A percentile compares a stretch with the other conserved stretches of the same genome.
These are phyloP conservation scores for Polydesmus complanatus DNA, from an alignment of 2,888 invertebrate species.

Conservation along the genomic window DNA sequence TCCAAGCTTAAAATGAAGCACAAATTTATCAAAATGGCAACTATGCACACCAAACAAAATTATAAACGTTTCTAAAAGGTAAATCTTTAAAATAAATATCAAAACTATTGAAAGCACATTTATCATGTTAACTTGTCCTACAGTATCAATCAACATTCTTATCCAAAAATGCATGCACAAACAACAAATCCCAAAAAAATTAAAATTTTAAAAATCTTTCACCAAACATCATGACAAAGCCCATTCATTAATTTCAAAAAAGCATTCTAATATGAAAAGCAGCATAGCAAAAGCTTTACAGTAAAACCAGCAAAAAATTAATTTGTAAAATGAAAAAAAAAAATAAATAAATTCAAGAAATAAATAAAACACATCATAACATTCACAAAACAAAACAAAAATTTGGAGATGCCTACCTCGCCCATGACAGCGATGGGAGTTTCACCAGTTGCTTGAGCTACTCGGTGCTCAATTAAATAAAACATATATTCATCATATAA, in stretches of 20 bases:
- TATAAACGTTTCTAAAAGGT: not conserved
- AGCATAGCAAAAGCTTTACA: not conserved
- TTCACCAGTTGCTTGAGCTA: conserved; percentile 74
- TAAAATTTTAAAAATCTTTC: not conserved
- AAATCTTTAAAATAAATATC: not conserved
- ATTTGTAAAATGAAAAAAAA: not conserved
- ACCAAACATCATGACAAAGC: too few relatives aligned
- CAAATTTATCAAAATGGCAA: not conserved
- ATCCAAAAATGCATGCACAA: not conserved
- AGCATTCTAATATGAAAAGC: not conserved
- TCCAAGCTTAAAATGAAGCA: not conserved
- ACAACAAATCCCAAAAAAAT: not conserved
- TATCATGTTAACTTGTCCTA: conserved; percentile 8
- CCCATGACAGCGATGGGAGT: conserved; percentile 90
- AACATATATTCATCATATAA: conserved; percentile 99
- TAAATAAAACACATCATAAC: not conserved
- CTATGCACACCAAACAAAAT: not conserved
- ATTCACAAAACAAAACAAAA: not conserved
- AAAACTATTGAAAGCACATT: not conserved
- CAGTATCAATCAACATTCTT: conserved; percentile 1
- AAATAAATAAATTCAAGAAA: not conserved
- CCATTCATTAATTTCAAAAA: too few relatives aligned
- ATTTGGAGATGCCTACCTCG: conserved; percentile 25
- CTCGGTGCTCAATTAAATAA: conserved; percentile 92
- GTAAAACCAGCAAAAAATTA: not conserved